These are phyloP conservation scores for Neomonachus schauinslandi DNA, from an alignment of 2,113 vertebrate species.

Conservation along the genomic window DNA sequence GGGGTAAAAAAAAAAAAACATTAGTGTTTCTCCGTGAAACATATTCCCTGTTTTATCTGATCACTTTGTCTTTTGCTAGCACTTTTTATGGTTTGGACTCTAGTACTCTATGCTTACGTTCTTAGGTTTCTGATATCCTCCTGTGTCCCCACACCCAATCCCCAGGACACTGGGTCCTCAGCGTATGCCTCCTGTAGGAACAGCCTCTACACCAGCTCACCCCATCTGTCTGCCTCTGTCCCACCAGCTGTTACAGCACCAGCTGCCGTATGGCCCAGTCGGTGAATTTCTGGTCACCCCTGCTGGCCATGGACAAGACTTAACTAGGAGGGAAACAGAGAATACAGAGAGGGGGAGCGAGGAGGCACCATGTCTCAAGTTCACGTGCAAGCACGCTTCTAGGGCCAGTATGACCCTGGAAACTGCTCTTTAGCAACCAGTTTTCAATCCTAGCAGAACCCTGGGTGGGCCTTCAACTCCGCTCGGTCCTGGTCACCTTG, in stretches of 20 bases:
- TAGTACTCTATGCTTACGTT: not conserved
- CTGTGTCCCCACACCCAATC: not conserved
- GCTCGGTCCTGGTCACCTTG: not conserved
- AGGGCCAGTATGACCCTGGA: too few relatives aligned
- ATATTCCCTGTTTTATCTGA: not conserved
- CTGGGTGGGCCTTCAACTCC: rapidly evolving
- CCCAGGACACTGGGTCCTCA: not conserved
- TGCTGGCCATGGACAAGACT: not conserved
- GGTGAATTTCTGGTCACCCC: not conserved
- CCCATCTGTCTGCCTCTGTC: not conserved
- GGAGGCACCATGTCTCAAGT: rapidly evolving
- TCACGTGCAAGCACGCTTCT: rapidly evolving
- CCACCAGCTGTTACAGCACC: not conserved
- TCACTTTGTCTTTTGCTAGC: not conserved
- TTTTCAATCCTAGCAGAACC: too few relatives aligned
- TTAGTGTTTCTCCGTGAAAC: not conserved
- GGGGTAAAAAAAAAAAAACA: not conserved
- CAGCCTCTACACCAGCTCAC: rapidly evolving
- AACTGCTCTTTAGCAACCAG: too few relatives aligned
- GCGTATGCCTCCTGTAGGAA: rapidly evolving
- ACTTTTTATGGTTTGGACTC: not conserved
- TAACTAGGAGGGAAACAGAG: rapidly evolving
- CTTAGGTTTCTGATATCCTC: not conserved
- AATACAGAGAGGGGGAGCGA: not conserved
- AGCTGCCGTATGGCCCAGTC: not conserved